phyloP scores from a whole-genome alignment of 2,888 invertebrate species.

The Oscheius myriophilus region DNA sequence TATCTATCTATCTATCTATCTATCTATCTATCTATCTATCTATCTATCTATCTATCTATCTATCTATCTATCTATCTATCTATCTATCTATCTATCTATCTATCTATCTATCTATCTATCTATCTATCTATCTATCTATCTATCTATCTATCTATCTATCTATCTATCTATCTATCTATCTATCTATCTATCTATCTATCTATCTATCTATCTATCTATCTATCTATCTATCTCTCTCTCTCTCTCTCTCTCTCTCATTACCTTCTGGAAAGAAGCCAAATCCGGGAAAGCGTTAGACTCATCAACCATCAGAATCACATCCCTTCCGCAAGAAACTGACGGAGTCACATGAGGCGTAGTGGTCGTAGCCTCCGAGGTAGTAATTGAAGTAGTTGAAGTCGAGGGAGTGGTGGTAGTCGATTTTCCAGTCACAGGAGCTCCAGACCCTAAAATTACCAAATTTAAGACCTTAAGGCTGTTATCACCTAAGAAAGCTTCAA shows the following conservation, averaged over 20 bases:
- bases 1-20: too few relatives aligned
- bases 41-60: too few relatives aligned
- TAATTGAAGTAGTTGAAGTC: not conserved
- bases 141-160: too few relatives aligned
- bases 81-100: too few relatives aligned
- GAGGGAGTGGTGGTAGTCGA: not conserved
- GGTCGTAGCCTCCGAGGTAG: slow-evolving; percentile 3
- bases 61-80: too few relatives aligned
- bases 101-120: too few relatives aligned
- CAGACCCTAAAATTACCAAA: not conserved
- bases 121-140: too few relatives aligned
- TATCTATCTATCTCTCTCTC: too few relatives aligned
- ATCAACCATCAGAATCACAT: slow-evolving; percentile 26
- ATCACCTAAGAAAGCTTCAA: slow-evolving; percentile 11
- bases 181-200: too few relatives aligned
- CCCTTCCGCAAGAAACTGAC: slow-evolving; percentile 21
- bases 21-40: too few relatives aligned
- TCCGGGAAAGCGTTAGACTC: slow-evolving; percentile 20
- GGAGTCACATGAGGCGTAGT: slow-evolving; percentile 10
- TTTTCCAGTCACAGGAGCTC: not conserved
- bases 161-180: too few relatives aligned
- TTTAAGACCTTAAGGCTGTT: not conserved
- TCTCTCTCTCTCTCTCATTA: not conserved
- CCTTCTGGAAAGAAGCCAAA: slow-evolving; percentile 16
- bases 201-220: too few relatives aligned